A percentile compares a stretch with the other conserved stretches of the same genome.
These are phyloP conservation scores for Geophilus truncorum DNA, from an alignment of 2,888 invertebrate genomes.

Conservation along the genomic window DNA sequence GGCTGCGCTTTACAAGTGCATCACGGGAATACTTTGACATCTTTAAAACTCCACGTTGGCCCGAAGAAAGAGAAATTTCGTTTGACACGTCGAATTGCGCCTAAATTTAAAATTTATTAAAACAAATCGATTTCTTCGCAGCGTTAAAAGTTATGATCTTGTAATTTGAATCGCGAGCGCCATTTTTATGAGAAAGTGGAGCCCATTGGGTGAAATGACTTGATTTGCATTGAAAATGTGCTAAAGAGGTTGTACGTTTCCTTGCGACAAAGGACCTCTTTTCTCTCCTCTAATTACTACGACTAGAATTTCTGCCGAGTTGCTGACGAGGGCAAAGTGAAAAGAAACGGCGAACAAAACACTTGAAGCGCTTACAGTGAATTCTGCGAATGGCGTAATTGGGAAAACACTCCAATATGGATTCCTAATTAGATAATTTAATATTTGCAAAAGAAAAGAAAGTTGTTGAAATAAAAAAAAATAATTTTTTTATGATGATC, in stretches of 20 bases:
- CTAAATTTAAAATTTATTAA: background rate
- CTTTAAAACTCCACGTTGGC: background rate
- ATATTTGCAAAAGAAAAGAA: background rate
- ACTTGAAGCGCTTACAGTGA: background rate
- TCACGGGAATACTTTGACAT: background rate
- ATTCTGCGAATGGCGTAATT: background rate
- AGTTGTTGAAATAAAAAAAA: background rate
- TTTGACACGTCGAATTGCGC: background rate
- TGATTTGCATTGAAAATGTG: slow-evolving; percentile 27
- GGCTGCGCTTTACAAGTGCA: background rate
- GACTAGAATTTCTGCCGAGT: background rate
- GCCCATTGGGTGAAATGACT: background rate
- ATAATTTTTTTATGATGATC: background rate
- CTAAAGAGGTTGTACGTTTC: slow-evolving; percentile 17
- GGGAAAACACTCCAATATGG: background rate
- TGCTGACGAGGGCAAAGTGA: background rate
- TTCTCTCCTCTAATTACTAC: background rate
- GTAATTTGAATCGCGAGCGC: background rate
- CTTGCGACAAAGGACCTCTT: background rate
- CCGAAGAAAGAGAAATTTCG: background rate
- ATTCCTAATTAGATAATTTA: slow-evolving; percentile 7
- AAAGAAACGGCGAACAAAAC: background rate
- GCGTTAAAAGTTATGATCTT: background rate
- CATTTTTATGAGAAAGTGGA: background rate
- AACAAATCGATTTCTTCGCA: background rate